A percentile compares a stretch with the other conserved stretches of the same genome.
Evolutionary conservation across 1,140 invertebrate species (phyloP).

Genomic region (Latrodectus geometricus): DNA sequence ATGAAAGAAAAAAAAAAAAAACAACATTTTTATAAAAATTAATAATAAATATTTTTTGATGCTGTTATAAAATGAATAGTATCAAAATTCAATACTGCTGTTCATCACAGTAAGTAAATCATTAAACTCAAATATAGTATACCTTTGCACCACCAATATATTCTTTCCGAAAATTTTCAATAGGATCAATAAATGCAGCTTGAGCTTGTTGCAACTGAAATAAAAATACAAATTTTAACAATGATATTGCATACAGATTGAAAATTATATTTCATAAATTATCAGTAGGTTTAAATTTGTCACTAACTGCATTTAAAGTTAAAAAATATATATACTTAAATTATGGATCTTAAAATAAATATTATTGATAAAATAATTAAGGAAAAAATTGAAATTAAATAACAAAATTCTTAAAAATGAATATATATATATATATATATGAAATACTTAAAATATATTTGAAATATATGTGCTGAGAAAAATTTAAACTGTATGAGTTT

Average conservation of each 20-base stretch:
- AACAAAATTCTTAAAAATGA: no score
- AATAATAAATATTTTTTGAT: neutral
- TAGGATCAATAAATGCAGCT: constrained; percentile 88
- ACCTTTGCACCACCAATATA: constrained; percentile 95
- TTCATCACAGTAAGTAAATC: constrained; percentile 11
- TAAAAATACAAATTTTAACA: constrained; percentile 6
- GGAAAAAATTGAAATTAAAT: no score
- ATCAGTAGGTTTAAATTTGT: no score
- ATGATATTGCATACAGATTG: neutral
- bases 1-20: neutral
- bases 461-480: no score
- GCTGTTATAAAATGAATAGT: neutral
- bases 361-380: no score
- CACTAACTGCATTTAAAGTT: no score
- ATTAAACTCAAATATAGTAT: constrained; percentile 29
- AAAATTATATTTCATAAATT: no score
- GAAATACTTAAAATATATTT: no score
- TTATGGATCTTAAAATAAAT: no score
- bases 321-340: no score
- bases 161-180: constrained; percentile 93
- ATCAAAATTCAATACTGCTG: neutral
- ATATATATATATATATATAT: no score
- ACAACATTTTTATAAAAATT: neutral
- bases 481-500: no score
- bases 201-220: constrained; percentile 87